Base-by-base conservation (phyloP, 2,797 vertebrate genomes). In the Nasua narica region DNA sequence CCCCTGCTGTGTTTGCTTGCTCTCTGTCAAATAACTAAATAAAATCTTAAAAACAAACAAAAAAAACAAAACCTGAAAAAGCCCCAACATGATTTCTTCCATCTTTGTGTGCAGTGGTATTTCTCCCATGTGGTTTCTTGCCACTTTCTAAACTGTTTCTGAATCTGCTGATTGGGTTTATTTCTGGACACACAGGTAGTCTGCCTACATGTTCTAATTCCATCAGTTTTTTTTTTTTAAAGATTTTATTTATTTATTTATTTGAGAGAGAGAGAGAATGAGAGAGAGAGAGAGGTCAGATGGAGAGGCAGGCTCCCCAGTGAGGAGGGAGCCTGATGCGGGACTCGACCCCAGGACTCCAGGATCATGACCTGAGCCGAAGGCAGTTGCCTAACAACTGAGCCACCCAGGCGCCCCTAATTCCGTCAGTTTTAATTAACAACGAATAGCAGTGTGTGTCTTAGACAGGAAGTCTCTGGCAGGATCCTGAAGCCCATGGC, bases 371-470 rank as follows among this genome's bases (percentile, higher is more conserved):
- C n/a, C n/a, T n/a, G n/a, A n/a, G n/a, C n/a, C n/a, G n/a, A n/a
- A n/a, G n/a, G n/a, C n/a, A n/a, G n/a, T n/a, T n/a, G n/a, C n/a
- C n/a, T n/a, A n/a, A n/a, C n/a, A n/a, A n/a, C n/a, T n/a, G n/a
- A n/a, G n/a, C n/a, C n/a, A n/a, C n/a, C n/a, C n/a, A n/a, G n/a
- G n/a, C n/a, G n/a, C n/a, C n/a, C n/a, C n/a, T n/a, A n/a, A n/a
- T n/a, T n/a, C n/a, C n/a, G n/a, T n/a, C n/a, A n/a, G n/a, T 94
- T 96, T 96, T 91, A 32, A 8, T 94, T 97, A 18, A 77, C 50
- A 62, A 5, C 60, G 27, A 95, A 7, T 94, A 90, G 72, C 92
- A 86, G 82, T 76, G 77, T 60, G 85, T 91, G 40, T 77, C 29
- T 84, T 87, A 96, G 23, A n/a, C 25, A 78, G 83, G 87, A 70